phyloP scores from a whole-genome alignment of 2,113 vertebrate genomes.

The Daubentonia madagascariensis region DNA sequence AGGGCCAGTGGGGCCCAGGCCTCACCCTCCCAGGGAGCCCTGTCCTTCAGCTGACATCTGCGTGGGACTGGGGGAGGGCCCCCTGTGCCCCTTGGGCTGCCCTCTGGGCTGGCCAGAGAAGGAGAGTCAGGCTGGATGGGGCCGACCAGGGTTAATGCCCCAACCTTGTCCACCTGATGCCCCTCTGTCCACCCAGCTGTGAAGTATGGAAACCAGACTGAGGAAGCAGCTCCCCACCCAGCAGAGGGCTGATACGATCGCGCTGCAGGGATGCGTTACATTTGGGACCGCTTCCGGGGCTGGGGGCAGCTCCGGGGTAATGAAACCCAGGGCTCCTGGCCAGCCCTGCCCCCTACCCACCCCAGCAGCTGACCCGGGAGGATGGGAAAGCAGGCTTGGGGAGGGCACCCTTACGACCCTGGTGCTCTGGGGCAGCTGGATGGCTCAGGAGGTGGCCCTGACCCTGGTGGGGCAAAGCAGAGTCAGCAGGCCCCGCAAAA shows the following conservation, averaged over 20 bases:
- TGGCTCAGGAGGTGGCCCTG: neutral
- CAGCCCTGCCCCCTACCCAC: slow-evolving; percentile 26
- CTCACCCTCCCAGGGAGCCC: neutral
- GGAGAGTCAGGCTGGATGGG: neutral
- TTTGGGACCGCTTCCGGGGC: slow-evolving; percentile 63
- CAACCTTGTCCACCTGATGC: neutral
- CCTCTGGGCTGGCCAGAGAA: neutral
- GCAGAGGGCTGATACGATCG: slow-evolving; percentile 64
- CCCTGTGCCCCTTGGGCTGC: neutral
- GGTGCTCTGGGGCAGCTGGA: neutral
- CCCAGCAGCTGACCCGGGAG: neutral
- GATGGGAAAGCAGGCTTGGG: accelerated
- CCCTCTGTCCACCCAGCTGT: slow-evolving; percentile 54
- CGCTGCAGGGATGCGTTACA: slow-evolving; percentile 70
- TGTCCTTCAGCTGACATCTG: neutral
- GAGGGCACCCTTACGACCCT: accelerated
- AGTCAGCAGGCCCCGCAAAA: accelerated
- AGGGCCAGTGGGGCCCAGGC: neutral
- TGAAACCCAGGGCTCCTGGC: slow-evolving; percentile 72
- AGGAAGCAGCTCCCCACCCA: slow-evolving; percentile 64
- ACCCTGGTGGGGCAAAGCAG: accelerated
- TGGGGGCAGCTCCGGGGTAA: slow-evolving; percentile 61
- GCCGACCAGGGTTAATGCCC: slow-evolving; percentile 63
- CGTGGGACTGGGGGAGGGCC: neutral
- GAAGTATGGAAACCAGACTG: slow-evolving; percentile 74